Conservation (phyloP, 92 coral and sea anemone species). For the Porites cylindrica region DNA sequence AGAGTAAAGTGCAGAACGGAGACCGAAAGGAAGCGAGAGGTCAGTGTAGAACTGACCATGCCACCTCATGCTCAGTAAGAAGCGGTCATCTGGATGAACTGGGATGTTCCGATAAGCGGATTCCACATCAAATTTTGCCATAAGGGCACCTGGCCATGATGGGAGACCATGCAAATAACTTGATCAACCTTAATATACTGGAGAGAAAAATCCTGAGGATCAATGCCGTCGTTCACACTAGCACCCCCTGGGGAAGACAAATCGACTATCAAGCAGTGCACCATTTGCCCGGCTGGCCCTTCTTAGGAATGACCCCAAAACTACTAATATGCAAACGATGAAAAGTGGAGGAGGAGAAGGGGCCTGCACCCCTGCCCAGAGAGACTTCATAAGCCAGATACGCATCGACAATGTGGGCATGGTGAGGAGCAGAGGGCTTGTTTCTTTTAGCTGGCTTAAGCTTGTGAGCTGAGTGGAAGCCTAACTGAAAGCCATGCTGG, state of each 20-base stretch:
- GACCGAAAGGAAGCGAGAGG: conserved; percentile 57
- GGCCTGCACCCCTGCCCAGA: conserved; percentile 51
- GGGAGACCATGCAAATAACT: conserved; percentile 18
- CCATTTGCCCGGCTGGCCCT: conserved; percentile 54
- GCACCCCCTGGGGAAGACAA: conserved; percentile 30
- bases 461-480: conserved; percentile 1
- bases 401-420: conserved; percentile 43
- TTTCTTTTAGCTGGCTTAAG: conserved; percentile 44
- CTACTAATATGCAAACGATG: conserved; percentile 28
- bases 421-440: conserved; percentile 57
- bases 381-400: conserved; percentile 35
- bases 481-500: conserved; percentile 28
- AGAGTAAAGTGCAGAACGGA: not conserved
- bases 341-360: conserved; percentile 16
- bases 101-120: conserved; percentile 53
- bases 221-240: conserved; percentile 62
- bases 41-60: conserved; percentile 41
- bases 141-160: conserved; percentile 41
- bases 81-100: conserved; percentile 55
- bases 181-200: conserved; percentile 40
- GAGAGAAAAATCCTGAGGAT: conserved; percentile 28
- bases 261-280: conserved; percentile 33
- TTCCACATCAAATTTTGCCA: conserved; percentile 52
- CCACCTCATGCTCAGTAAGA: conserved; percentile 65
- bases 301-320: conserved; percentile 57